Evolutionary conservation across 1,140 invertebrate species (phyloP).

Genomic region (Caenorhabditis remanei): DNA sequence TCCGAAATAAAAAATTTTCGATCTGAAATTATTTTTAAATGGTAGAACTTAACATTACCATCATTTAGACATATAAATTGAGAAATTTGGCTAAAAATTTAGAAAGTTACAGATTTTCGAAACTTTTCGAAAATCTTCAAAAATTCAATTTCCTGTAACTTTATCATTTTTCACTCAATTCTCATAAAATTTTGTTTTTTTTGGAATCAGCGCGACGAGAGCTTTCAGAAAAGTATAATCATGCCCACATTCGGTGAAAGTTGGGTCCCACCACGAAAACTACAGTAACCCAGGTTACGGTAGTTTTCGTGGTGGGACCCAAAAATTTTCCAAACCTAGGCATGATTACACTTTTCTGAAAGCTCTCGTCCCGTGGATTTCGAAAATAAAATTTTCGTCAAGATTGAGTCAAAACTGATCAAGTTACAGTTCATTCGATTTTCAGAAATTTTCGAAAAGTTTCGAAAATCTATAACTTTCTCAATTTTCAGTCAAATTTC

Average conservation of each 20-base stretch:
- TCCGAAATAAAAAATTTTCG: too few relatives aligned
- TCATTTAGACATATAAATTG: too few relatives aligned
- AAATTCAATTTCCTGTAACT: not conserved
- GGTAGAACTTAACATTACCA: too few relatives aligned
- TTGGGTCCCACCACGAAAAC: not conserved
- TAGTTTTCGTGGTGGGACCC: too few relatives aligned
- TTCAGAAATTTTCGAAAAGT: not conserved
- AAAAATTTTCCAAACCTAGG: not conserved
- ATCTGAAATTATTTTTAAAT: too few relatives aligned
- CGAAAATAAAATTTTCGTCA: too few relatives aligned
- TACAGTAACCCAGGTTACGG: not conserved
- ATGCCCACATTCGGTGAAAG: not conserved
- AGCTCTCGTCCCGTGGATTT: not conserved
- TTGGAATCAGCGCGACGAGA: not conserved
- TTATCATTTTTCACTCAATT: not conserved
- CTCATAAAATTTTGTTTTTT: not conserved
- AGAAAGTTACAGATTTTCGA: not conserved
- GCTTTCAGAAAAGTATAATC: not conserved
- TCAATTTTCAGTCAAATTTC: too few relatives aligned
- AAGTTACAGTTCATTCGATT: too few relatives aligned
- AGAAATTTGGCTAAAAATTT: not conserved
- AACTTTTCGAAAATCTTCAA: not conserved
- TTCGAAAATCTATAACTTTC: too few relatives aligned
- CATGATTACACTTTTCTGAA: not conserved
- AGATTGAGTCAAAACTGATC: too few relatives aligned